Base-by-base conservation (phyloP, 2,888 invertebrate genomes). In the Callyntrura sp. region DNA sequence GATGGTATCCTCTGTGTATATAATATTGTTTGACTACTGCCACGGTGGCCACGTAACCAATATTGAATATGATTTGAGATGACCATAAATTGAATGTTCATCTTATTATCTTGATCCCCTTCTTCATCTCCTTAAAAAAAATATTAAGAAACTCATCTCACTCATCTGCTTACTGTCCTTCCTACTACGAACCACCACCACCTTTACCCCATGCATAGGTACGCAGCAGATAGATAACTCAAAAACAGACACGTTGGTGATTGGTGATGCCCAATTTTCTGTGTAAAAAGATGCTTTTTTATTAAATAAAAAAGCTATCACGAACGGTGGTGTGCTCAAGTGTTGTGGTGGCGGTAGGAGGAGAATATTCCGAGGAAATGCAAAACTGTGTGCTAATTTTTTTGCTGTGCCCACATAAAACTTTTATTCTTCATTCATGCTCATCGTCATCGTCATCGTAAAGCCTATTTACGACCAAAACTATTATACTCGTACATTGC, bases 1-100 rank as follows among this genome's bases (percentile, higher is more conserved):
- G 35, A n/a, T n/a, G n/a, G 35, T 51, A 51, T 51, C 14, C 12
- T 51, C 14, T 14, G 2, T 17, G 17, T 17, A 8, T 48, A 3
- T 48, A n/a, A n/a, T 48, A 2, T 23, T 51, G 20, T 76, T 20
- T 45, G 45, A 35, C 68, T 68, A 68, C 68, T 35, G 43, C 23
- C 28, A 62, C 8, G 25, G 25, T 62, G 25, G 57, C 28, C 28
- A 65, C 28, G 8, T 25, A 68, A 35, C 5, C 25, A 48, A 79
- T n/a, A n/a, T n/a, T n/a, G n/a, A n/a, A n/a, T 65, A 86, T 79
- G 86, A 65, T 79, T 79, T 79, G 86, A 70, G 79, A 86, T 86
- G 86, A 68, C 86, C 86, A 55, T 79, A 86, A 86, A 86, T 86
- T 86, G 79, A 65, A 65, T 86, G 28, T 79, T 86, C 86, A 79